Evolutionary conservation across 2,113 vertebrate genomes (phyloP).

Genomic region (Hypocryptadius cinnamomeus): DNA sequence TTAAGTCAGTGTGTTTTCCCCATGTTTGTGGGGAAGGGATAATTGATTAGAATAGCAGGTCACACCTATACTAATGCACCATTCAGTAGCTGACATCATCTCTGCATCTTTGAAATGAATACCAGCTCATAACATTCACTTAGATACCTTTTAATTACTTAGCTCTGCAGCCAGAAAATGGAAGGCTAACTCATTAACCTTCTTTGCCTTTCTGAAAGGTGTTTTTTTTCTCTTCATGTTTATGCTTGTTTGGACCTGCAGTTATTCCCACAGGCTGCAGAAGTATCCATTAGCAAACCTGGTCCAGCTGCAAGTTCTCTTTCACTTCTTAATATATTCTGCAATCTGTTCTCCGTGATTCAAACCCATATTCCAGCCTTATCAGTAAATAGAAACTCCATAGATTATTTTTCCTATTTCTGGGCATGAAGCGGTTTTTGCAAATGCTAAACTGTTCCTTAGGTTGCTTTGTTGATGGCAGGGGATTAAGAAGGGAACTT

Average conservation of each 20-base stretch:
- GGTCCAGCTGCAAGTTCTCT: background rate
- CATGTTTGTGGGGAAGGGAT: background rate
- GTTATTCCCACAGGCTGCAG: background rate
- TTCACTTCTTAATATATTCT: background rate
- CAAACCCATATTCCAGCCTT: background rate
- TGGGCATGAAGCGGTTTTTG: background rate
- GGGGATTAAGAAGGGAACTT: background rate
- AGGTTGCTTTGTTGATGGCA: background rate
- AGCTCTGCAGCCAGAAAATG: slow-evolving; percentile 23
- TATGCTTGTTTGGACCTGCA: background rate
- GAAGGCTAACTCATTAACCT: slow-evolving; percentile 48
- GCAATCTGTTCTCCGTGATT: background rate
- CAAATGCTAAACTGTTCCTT: background rate
- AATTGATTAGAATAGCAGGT: slow-evolving; percentile 33
- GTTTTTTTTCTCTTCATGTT: background rate
- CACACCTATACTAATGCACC: background rate
- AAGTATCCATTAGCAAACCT: background rate
- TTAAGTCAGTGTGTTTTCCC: slow-evolving; percentile 26
- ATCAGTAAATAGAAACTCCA: background rate
- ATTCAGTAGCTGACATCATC: slow-evolving; percentile 1
- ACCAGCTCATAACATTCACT: slow-evolving; percentile 5
- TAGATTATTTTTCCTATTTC: background rate
- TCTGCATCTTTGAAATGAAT: slow-evolving; percentile 1
- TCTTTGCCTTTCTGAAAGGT: slow-evolving; percentile 14
- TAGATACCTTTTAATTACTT: slow-evolving; percentile 39